Evolutionary conservation across 2,888 invertebrate species (phyloP), one percentile per base, ranked within the genome.

Genomic region (Trichopoda pennipes): DNA sequence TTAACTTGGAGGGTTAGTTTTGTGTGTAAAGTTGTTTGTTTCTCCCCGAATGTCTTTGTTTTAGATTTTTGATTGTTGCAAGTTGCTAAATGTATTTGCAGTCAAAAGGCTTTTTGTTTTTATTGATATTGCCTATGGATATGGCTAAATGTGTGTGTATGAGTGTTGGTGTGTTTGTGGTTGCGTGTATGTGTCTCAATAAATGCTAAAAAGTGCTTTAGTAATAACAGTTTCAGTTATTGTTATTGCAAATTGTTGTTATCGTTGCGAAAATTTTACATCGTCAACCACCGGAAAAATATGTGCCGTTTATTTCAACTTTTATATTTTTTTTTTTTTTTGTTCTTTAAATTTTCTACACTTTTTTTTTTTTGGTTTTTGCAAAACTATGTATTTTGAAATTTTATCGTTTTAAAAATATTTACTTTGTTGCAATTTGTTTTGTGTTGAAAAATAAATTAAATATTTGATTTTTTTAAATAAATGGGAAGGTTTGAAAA

Each of bases 221-320:
- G 82, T 79, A 82, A 82, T 82, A 82, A 82, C 82, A 72, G 82
- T 82, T 82, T 76, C 79, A 51, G 63, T 82, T 82, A 82, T 82
- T 76, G 82, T 76, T 76, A 82, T 82, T 72, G 75, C 82, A 61
- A 82, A 79, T 79, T 82, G 82, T 82, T 77, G 70, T 63, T 77
- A 76, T 72, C 56, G 79, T 82, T 82, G 82, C 75, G 72, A 79
- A 82, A 79, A 79, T 79, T 79, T 75, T 78, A 66, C 75, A 82
- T 82, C 82, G 75, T 75, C 82, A 79, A 77, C 70, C 79, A 75
- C 75, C 78, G 82, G 82, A 82, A 82, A 82, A 82, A 76, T 79
- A 79, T 79, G 56, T 79, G 70, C 73, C 79, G 79, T 73, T 79
- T 63, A 23, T 64, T 51, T 51, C 4, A 44, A 16, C 1, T 4